A percentile compares a stretch with the other conserved stretches of the same genome.
phyloP scores from a whole-genome alignment of 2,888 invertebrate genomes.

The Pegoplata infirma region DNA sequence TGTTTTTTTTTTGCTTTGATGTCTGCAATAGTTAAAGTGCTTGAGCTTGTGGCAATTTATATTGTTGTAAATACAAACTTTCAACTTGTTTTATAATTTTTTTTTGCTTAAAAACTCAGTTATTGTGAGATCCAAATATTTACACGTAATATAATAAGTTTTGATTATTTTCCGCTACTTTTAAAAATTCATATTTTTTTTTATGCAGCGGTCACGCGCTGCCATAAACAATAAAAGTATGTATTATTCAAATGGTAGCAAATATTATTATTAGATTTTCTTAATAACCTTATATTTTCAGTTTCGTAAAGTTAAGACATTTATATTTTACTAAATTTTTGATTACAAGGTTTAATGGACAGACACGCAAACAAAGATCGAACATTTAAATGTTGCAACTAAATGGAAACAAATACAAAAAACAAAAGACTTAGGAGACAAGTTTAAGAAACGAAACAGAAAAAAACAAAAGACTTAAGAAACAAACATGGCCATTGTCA shows the following conservation, averaged over 20 bases:
- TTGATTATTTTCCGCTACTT: constrained; percentile 35
- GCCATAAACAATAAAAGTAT: neutral
- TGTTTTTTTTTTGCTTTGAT: too few species aligned
- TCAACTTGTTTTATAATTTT: constrained; percentile 50
- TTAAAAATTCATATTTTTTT: constrained; percentile 16
- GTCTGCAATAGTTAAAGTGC: neutral
- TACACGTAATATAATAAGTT: constrained; percentile 50
- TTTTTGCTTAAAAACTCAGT: constrained; percentile 8
- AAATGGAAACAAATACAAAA: too few species aligned
- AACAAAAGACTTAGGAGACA: neutral
- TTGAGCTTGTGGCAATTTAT: constrained; percentile 34
- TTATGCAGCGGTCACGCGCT: constrained; percentile 13
- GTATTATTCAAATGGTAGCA: neutral
- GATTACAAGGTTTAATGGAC: too few species aligned
- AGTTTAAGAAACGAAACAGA: neutral
- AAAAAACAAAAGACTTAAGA: neutral
- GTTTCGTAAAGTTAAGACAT: too few species aligned
- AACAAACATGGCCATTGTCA: neutral
- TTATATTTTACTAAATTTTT: too few species aligned
- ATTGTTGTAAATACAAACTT: constrained; percentile 42
- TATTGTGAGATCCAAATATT: constrained; percentile 45
- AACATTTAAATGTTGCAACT: too few species aligned
- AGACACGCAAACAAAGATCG: too few species aligned
- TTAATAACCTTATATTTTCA: too few species aligned
- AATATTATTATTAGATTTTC: too few species aligned